Evolutionary conservation across 2,797 vertebrate genomes (phyloP).

Genomic region (Schizopygopsis malacanthus): DNA sequence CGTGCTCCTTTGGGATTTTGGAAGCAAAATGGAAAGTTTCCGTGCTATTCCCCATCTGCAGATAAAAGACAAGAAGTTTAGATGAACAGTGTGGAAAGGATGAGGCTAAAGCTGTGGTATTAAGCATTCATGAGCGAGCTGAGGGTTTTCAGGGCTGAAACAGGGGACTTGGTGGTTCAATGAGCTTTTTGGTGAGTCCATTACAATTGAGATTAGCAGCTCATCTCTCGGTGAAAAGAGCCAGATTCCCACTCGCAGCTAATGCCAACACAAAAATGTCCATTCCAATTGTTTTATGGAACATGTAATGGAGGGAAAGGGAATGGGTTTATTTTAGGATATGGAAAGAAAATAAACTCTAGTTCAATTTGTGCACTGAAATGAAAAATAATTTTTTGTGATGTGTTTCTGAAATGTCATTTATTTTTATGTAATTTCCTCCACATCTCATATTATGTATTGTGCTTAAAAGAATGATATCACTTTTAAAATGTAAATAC

Average conservation of each 20-base stretch:
- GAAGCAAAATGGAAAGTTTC: constrained; percentile 50
- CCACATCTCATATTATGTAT: not conserved
- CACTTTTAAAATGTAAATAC: not conserved
- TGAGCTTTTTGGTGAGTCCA: not conserved
- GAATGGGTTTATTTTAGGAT: not conserved
- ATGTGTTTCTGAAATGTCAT: not conserved
- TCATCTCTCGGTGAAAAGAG: constrained; percentile 20
- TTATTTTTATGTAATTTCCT: not conserved
- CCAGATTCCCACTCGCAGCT: constrained; percentile 15
- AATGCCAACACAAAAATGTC: constrained; percentile 30
- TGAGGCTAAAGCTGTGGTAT: not conserved
- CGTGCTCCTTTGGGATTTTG: constrained; percentile 54
- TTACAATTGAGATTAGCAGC: constrained; percentile 36
- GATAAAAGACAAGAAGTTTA: constrained; percentile 2
- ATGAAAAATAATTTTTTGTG: not conserved
- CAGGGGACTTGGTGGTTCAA: not conserved
- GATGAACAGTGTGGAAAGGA: not conserved
- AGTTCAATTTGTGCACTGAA: not conserved
- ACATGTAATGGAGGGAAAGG: not conserved
- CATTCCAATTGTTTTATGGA: not conserved
- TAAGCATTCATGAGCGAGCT: constrained; percentile 1
- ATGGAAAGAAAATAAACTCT: not conserved
- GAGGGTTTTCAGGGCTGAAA: constrained; percentile 19
- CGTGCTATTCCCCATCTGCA: constrained; percentile 56
- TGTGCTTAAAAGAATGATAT: not conserved